These are phyloP conservation scores for Cassiopea xamachana DNA, from an alignment of 30 jellyfish, hydroid and myxozoan species.

Conservation along the genomic window DNA sequence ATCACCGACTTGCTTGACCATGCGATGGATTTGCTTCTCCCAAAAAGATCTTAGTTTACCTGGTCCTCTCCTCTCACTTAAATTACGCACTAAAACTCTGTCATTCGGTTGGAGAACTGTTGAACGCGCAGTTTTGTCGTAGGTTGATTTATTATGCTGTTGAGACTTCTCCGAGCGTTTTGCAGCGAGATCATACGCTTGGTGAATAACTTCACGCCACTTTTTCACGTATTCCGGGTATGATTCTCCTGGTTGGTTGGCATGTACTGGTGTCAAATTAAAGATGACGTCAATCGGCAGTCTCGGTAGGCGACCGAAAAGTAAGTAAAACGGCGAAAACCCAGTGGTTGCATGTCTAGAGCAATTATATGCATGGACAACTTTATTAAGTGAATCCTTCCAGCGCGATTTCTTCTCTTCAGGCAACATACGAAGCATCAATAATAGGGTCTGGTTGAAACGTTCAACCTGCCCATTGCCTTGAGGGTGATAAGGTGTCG, in stretches of 20 bases:
- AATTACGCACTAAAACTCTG: slow-evolving; percentile 20
- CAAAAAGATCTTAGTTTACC: slow-evolving; percentile 49
- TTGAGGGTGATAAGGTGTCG: slow-evolving; percentile 44
- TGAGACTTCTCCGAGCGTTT: neutral
- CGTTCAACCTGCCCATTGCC: slow-evolving; percentile 26
- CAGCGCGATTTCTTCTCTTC: slow-evolving; percentile 26
- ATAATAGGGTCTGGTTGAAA: slow-evolving; percentile 19
- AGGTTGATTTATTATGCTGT: neutral
- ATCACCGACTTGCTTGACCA: slow-evolving; percentile 9
- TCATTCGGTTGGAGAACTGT: slow-evolving; percentile 31
- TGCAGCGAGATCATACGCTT: slow-evolving; percentile 35
- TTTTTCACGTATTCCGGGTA: slow-evolving; percentile 15
- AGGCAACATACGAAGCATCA: slow-evolving; percentile 23
- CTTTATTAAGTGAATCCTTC: slow-evolving; percentile 16
- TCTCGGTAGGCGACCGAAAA: slow-evolving; percentile 44
- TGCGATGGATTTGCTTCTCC: slow-evolving; percentile 22
- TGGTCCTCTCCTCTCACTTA: slow-evolving; percentile 24
- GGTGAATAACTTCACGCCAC: slow-evolving; percentile 39
- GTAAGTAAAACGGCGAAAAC: slow-evolving; percentile 46
- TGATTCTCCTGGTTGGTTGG: neutral
- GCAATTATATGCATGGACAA: slow-evolving; percentile 52
- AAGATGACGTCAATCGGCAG: slow-evolving; percentile 53
- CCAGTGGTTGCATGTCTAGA: slow-evolving; percentile 52
- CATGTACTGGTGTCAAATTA: neutral
- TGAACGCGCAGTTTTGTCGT: neutral